A percentile compares a stretch with the other conserved stretches of the same genome.
Evolutionary conservation across 2,888 invertebrate genomes (phyloP).

Genomic region (Drosophila anomalata): DNA sequence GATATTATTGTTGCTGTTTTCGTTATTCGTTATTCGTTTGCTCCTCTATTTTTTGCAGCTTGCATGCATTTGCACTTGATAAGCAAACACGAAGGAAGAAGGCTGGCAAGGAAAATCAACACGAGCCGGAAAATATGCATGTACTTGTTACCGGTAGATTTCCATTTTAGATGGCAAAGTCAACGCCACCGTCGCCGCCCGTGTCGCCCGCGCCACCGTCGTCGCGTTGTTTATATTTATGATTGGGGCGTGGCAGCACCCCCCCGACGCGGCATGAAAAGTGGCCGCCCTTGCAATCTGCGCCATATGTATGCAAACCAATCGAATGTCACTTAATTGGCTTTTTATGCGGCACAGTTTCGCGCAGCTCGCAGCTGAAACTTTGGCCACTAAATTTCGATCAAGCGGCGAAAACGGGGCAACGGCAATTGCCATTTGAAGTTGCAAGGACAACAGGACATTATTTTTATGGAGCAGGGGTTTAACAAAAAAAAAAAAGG

Average conservation of each 20-base stretch:
- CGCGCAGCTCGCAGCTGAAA: constrained; percentile 37
- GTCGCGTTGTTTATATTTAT: constrained; percentile 57
- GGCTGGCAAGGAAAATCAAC: constrained; percentile 62
- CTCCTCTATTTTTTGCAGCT: constrained; percentile 29
- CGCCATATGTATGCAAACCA: constrained; percentile 39
- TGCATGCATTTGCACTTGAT: constrained; percentile 71
- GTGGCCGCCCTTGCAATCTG: constrained; percentile 26
- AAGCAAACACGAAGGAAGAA: constrained; percentile 57
- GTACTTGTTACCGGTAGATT: constrained; percentile 75
- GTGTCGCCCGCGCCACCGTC: constrained; percentile 15
- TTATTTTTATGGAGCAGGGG: constrained; percentile 66
- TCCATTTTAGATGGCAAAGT: constrained; percentile 72
- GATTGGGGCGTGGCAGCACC: constrained; percentile 48
- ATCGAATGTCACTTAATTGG: constrained; percentile 72
- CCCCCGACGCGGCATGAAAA: not conserved
- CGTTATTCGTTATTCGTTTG: constrained; percentile 11
- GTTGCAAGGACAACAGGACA: constrained; percentile 66
- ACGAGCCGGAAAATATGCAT: constrained; percentile 65
- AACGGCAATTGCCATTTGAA: constrained; percentile 58
- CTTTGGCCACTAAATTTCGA: constrained; percentile 56
- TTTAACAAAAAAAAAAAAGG: constrained; percentile 62
- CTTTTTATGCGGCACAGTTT: constrained; percentile 46
- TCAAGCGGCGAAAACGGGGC: constrained; percentile 38
- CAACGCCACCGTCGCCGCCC: constrained; percentile 20
- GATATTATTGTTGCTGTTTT: constrained; percentile 37